Percentiles rank a stretch among this genome's conserved stretches.
Evolutionary conservation across 2,888 invertebrate species (phyloP).

Genomic region (Cylindroiulus punctatus): DNA sequence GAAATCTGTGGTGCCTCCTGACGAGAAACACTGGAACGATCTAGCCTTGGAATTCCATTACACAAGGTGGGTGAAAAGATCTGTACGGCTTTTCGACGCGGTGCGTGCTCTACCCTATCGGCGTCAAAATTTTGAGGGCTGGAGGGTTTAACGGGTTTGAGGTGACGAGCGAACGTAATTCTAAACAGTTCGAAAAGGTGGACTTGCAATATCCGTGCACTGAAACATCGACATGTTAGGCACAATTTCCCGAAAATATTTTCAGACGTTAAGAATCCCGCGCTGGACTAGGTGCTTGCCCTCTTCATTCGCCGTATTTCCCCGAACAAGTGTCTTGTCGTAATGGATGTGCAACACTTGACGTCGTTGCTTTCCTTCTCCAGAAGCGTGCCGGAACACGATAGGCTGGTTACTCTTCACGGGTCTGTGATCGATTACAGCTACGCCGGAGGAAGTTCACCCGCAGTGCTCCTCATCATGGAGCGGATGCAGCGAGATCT

Average conservation of each 20-base stretch:
- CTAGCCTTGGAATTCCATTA: slow-evolving; percentile 92
- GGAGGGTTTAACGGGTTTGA: too few relatives aligned
- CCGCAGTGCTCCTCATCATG: slow-evolving; percentile 84
- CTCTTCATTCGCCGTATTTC: too few relatives aligned
- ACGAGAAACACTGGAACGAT: slow-evolving; percentile 89
- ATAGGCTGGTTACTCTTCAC: slow-evolving; percentile 77
- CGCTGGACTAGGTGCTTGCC: too few relatives aligned
- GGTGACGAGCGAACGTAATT: too few relatives aligned
- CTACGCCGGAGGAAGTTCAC: slow-evolving; percentile 74
- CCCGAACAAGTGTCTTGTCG: too few relatives aligned
- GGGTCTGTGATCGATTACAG: slow-evolving; percentile 85
- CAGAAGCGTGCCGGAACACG: slow-evolving; percentile 83
- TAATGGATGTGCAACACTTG: not conserved
- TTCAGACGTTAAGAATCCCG: too few relatives aligned
- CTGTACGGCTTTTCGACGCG: not conserved
- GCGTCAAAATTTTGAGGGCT: too few relatives aligned
- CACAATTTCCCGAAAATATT: too few relatives aligned
- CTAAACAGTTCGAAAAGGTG: too few relatives aligned
- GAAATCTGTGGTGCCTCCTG: slow-evolving; percentile 88
- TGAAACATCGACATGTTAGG: too few relatives aligned
- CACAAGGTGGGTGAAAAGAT: slow-evolving; percentile 73
- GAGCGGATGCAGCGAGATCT: slow-evolving; percentile 79
- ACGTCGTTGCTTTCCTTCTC: slow-evolving; percentile 54
- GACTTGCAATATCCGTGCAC: too few relatives aligned
- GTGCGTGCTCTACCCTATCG: too few relatives aligned